Conservation (phyloP, 2,888 invertebrate genomes). For the Steinernema carpocapsae region DNA sequence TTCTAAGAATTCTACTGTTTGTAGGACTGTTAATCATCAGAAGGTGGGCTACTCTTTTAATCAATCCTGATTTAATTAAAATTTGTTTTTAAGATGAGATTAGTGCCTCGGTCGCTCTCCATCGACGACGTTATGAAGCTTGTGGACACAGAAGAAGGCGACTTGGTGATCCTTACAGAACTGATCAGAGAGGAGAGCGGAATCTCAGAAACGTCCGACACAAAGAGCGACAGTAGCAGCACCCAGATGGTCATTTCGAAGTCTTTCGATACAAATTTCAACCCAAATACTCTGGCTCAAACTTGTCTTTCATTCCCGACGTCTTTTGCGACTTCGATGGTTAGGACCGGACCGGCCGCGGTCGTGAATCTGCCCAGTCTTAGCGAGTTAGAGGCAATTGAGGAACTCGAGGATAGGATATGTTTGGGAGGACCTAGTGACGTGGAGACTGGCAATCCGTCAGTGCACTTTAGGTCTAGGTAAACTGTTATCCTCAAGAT, state of each 20-base stretch:
- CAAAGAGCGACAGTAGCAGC: constrained; percentile 43
- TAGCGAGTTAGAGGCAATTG: constrained; percentile 52
- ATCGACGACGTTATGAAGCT: constrained; percentile 66
- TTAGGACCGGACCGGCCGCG: background rate
- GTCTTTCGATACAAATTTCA: constrained; percentile 54
- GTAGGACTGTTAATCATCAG: constrained; percentile 41
- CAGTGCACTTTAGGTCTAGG: constrained; percentile 58
- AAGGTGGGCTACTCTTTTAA: constrained; percentile 38
- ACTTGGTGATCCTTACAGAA: constrained; percentile 55
- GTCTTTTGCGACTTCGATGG: constrained; percentile 5
- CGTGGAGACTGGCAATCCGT: constrained; percentile 35
- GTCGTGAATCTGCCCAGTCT: constrained; percentile 35
- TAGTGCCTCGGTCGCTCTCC: constrained; percentile 56
- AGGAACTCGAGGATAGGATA: constrained; percentile 58
- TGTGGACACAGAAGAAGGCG: constrained; percentile 56
- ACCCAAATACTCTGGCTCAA: constrained; percentile 6
- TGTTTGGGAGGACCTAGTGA: background rate
- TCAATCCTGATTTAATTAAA: too few species aligned
- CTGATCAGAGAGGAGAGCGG: constrained; percentile 47
- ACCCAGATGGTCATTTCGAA: constrained; percentile 55
- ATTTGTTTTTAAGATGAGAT: constrained; percentile 38
- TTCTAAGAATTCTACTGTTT: constrained; percentile 45
- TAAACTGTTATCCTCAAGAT: too few species aligned
- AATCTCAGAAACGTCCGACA: constrained; percentile 41
- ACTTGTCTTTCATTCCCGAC: constrained; percentile 6